Evolutionary conservation across 2,888 invertebrate genomes (phyloP), one percentile per base, ranked within the genome.

Genomic region (Drosophila percnosoma): DNA sequence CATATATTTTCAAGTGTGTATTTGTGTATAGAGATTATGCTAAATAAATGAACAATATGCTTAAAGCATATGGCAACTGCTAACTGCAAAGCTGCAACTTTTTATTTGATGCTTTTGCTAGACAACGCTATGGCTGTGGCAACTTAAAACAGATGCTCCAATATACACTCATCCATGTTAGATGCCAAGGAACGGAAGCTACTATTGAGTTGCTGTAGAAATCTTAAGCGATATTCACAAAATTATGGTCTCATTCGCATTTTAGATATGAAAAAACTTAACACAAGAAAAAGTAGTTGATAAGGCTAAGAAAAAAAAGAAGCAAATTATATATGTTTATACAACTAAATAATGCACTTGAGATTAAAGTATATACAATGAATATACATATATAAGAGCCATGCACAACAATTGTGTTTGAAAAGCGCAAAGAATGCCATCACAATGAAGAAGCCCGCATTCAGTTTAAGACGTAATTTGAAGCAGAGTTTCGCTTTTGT

Each of bases 391-490:
- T 33, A 33, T 33, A 33, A 55, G n/a, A 55, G 8, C 27, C 21
- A 42, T 33, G 61, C 61, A 54, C 40, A 33, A 33, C 54, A 33
- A 54, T 40, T 33, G 18, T 5, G 15, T 6, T 24, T 24, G 24
- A 54, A 60, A 31, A 38, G 31, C 53, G 13, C 38, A 36, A 38
- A 60, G 48, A 60, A 21, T 59, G 8, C 4, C 27, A 27, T 24
- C 27, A n/a, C 55, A 57, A 36, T 31, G 29, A 57, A 27, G 42
- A 42, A 24, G 53, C 68, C 68, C 68, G 60, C 68, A 68, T 72
- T 60, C 13, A 75, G 60, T 52, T 70, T 52, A 29, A 66, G 59
- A 55, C 65, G 65, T 49, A 63, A 53, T 58, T 49, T 27, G 24
- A 51, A 29, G 60, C 27, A 40, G 55, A 13, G 18, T 13, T 49